phyloP scores from a whole-genome alignment of 2,113 vertebrate species.

The Corythaixoides concolor region DNA sequence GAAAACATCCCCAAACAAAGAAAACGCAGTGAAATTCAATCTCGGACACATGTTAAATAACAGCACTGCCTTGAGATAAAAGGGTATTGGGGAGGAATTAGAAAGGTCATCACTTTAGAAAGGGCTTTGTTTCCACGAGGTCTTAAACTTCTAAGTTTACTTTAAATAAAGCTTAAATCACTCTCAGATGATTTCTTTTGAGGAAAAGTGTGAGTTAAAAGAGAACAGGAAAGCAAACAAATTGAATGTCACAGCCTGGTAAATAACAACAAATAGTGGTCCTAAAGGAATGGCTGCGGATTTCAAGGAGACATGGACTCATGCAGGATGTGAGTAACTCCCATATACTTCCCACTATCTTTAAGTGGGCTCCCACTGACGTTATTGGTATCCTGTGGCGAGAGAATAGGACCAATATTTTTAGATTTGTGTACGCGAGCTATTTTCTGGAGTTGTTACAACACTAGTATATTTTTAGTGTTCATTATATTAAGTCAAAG shows the following conservation, averaged over 20 bases:
- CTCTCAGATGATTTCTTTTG: background rate
- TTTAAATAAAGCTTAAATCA: background rate
- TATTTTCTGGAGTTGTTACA: background rate
- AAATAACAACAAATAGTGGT: background rate
- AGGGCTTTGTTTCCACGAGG: background rate
- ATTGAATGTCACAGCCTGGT: background rate
- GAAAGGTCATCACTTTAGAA: background rate
- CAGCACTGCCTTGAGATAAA: background rate
- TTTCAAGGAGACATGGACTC: constrained; percentile 38
- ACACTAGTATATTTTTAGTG: constrained; percentile 19
- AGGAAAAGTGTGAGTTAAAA: background rate
- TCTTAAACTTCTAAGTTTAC: background rate
- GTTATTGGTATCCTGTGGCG: constrained; percentile 27
- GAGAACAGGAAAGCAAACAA: background rate
- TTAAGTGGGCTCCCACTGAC: constrained; percentile 48
- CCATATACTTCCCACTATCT: constrained; percentile 45
- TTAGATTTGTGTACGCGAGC: constrained; percentile 3
- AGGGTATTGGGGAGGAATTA: background rate
- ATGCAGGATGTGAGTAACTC: constrained; percentile 67
- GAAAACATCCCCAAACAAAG: background rate
- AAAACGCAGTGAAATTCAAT: background rate
- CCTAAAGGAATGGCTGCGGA: background rate
- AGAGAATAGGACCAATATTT: constrained; percentile 50
- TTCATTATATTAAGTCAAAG: background rate
- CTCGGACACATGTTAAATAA: background rate